These are phyloP conservation scores for Tragelaphus eurycerus DNA, from an alignment of 2,797 vertebrate genomes.

Conservation along the genomic window DNA sequence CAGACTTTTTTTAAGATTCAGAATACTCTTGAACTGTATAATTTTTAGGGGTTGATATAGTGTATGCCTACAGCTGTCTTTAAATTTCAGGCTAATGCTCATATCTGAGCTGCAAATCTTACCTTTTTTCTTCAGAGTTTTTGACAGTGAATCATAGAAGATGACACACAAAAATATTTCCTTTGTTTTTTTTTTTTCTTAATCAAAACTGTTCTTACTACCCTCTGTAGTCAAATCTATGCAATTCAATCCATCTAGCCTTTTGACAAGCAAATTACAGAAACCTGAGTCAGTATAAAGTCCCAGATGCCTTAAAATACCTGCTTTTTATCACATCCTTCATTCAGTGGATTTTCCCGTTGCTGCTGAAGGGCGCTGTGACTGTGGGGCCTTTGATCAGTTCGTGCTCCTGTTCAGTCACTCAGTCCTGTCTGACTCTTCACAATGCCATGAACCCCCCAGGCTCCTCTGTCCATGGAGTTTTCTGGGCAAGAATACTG, in stretches of 20 bases:
- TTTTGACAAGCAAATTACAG: slow-evolving; percentile 28
- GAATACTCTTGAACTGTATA: not conserved
- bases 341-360: not conserved
- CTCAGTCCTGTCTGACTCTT: not conserved
- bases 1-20: not conserved
- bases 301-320: not conserved
- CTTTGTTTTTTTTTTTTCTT: not conserved
- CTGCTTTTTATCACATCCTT: slow-evolving; percentile 34
- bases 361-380: not conserved
- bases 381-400: not conserved
- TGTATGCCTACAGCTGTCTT: not conserved
- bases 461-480: not conserved
- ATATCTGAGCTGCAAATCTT: not conserved
- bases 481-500: not conserved
- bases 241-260: slow-evolving; percentile 18
- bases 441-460: not conserved
- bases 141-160: slow-evolving; percentile 4
- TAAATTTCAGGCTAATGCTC: not conserved
- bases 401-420: not conserved
- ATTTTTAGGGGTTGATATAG: not conserved
- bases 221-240: slow-evolving; percentile 21
- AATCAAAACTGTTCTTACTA: slow-evolving; percentile 13
- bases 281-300: slow-evolving; percentile 10
- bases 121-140: not conserved
- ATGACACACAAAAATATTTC: slow-evolving; percentile 10